These are phyloP conservation scores for Myotis yumanensis DNA, from an alignment of 2,113 vertebrate genomes.

Conservation along the genomic window DNA sequence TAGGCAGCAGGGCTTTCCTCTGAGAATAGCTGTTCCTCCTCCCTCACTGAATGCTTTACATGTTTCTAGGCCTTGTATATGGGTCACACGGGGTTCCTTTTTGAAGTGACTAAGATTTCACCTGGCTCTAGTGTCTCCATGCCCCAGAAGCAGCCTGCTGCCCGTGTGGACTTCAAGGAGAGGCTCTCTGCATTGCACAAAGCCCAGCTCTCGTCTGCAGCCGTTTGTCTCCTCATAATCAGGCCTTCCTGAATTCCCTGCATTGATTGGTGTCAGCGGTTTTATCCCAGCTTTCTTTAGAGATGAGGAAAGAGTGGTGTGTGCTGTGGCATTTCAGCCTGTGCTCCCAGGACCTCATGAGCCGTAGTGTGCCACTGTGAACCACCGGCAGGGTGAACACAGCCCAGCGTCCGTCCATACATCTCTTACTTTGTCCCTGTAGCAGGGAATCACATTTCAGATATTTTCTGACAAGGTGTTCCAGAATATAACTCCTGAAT, in stretches of 20 bases:
- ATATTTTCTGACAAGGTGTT: accelerated
- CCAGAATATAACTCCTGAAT: too few species aligned
- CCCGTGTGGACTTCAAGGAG: neutral
- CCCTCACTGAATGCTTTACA: neutral
- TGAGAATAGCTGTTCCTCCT: neutral
- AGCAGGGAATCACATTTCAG: neutral
- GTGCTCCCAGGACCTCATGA: neutral
- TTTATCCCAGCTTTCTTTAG: neutral
- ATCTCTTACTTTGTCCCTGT: neutral
- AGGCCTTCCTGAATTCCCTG: neutral
- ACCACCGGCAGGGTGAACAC: accelerated
- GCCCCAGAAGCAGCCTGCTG: neutral
- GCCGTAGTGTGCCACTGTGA: neutral
- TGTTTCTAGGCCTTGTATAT: neutral
- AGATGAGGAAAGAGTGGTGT: too few species aligned
- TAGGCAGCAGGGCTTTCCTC: neutral
- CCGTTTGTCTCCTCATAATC: neutral
- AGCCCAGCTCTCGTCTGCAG: neutral
- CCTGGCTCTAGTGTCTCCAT: accelerated
- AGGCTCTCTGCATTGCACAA: neutral
- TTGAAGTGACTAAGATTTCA: neutral
- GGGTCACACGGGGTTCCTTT: neutral
- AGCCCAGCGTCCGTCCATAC: accelerated
- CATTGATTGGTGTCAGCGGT: neutral
- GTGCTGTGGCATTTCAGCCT: neutral